Evolutionary conservation across 92 coral and sea anemone genomes (phyloP).

Genomic region (Phenganax subtilis): DNA sequence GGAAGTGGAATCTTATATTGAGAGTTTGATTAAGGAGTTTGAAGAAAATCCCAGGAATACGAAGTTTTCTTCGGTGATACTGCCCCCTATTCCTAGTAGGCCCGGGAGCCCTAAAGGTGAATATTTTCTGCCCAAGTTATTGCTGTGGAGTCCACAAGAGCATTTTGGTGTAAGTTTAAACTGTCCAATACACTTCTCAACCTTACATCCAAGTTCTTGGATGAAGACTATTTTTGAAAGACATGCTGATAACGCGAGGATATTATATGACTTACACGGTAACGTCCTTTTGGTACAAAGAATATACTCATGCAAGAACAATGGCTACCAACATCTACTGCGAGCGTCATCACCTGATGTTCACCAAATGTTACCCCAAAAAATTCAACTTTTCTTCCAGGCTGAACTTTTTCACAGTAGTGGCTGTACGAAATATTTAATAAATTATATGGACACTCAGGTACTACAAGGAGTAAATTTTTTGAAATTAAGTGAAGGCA

Average conservation of each 20-base stretch:
- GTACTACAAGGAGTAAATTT: slow-evolving; percentile 50
- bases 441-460: slow-evolving; percentile 28
- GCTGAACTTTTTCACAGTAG: slow-evolving; percentile 30
- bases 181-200: slow-evolving; percentile 40
- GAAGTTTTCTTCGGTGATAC: too few relatives aligned
- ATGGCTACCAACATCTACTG: slow-evolving; percentile 18
- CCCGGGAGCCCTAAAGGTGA: not conserved
- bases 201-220: slow-evolving; percentile 17
- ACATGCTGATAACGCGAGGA: slow-evolving; percentile 39
- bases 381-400: slow-evolving; percentile 40
- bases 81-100: too few relatives aligned
- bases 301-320: slow-evolving; percentile 22
- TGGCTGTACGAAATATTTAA: slow-evolving; percentile 38
- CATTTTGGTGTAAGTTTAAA: slow-evolving; percentile 15
- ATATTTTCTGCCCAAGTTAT: slow-evolving; percentile 41
- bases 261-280: slow-evolving; percentile 46
- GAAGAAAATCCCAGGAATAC: too few relatives aligned
- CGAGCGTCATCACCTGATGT: slow-evolving; percentile 27
- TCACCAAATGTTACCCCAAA: not conserved
- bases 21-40: too few relatives aligned
- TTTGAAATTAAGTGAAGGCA: slow-evolving; percentile 41
- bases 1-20: too few relatives aligned
- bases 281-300: slow-evolving; percentile 46
- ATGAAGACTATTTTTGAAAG: slow-evolving; percentile 3
- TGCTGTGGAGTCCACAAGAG: slow-evolving; percentile 48